Evolutionary conservation across 2,797 vertebrate genomes (phyloP).

Genomic region (Scolopax rusticola): DNA sequence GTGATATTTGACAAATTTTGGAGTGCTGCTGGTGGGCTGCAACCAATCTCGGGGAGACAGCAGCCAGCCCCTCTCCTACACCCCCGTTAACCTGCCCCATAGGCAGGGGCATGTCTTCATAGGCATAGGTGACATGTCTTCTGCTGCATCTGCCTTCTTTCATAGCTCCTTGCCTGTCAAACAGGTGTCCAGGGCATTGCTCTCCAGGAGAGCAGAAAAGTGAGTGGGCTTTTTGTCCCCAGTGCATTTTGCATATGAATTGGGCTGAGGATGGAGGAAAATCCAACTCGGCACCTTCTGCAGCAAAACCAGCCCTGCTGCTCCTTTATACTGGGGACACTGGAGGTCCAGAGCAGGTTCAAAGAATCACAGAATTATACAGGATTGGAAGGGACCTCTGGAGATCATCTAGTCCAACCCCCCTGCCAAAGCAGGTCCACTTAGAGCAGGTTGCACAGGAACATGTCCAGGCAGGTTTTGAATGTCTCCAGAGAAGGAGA

Average conservation of each 20-base stretch:
- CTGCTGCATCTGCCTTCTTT: background rate
- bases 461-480: too few species aligned
- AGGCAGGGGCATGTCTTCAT: too few species aligned
- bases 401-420: too few species aligned
- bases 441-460: too few species aligned
- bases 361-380: too few species aligned
- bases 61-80: background rate
- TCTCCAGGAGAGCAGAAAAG: background rate
- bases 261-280: background rate
- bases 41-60: background rate
- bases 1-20: background rate
- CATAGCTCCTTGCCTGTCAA: fast-evolving
- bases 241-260: background rate
- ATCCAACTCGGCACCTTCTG: background rate
- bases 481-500: too few species aligned
- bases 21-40: background rate
- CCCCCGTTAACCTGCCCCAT: background rate
- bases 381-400: too few species aligned
- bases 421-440: too few species aligned
- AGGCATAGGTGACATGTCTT: fast-evolving
- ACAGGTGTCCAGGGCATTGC: fast-evolving
- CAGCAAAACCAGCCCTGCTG: background rate
- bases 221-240: background rate
- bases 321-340: background rate
- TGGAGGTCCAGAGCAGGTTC: background rate